Conservation (phyloP, 2,888 invertebrate genomes). For the Mellilla xanthometata region DNA sequence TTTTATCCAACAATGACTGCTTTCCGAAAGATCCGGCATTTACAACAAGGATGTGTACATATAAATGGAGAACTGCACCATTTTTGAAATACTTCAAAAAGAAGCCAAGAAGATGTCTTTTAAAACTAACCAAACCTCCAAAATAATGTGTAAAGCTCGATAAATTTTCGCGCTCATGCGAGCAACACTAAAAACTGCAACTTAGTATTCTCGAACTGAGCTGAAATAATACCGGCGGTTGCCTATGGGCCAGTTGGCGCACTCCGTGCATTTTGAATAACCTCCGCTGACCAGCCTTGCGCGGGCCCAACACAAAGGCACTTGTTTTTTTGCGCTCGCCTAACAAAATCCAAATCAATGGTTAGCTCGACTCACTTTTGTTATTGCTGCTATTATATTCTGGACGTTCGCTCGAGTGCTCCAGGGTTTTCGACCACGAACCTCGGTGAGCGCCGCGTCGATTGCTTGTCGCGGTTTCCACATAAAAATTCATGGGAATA, state of each 20-base stretch:
- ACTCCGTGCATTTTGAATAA: slow-evolving; percentile 47
- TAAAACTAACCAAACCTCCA: no score
- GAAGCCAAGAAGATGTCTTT: no score
- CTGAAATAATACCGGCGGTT: slow-evolving; percentile 62
- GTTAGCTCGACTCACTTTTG: slow-evolving; percentile 76
- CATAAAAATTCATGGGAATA: slow-evolving; percentile 57
- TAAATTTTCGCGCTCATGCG: slow-evolving; percentile 38
- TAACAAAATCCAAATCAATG: slow-evolving; percentile 78
- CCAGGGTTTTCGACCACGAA: slow-evolving; percentile 51
- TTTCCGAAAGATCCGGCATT: background rate
- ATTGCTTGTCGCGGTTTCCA: slow-evolving; percentile 46
- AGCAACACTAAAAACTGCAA: slow-evolving; percentile 56
- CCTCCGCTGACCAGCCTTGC: slow-evolving; percentile 64
- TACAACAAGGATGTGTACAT: background rate
- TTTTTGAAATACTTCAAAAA: no score
- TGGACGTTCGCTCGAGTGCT: slow-evolving; percentile 50
- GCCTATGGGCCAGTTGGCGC: slow-evolving; percentile 41
- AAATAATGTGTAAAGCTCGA: slow-evolving; percentile 22
- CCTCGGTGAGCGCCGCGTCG: slow-evolving; percentile 33
- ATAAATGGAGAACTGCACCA: background rate
- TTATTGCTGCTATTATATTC: slow-evolving; percentile 72
- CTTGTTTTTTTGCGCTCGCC: slow-evolving; percentile 62
- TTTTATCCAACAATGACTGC: background rate
- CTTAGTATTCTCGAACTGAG: slow-evolving; percentile 71
- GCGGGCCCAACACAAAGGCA: slow-evolving; percentile 67